Evolutionary conservation across 1,140 invertebrate genomes (phyloP).

Genomic region (Linepithema humile): DNA sequence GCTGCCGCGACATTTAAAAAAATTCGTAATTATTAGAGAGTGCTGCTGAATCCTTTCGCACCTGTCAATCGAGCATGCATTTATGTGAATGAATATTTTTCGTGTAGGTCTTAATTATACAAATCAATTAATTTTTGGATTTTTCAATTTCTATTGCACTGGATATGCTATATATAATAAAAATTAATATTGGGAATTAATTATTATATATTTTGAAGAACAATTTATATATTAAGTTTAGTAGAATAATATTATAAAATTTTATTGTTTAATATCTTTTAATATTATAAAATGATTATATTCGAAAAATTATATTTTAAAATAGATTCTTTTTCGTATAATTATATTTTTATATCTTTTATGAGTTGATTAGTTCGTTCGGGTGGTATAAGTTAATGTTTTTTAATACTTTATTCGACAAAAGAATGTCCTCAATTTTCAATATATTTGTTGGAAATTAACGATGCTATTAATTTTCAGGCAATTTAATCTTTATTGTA

Average conservation of each 20-base stretch:
- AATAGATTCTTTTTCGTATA: not conserved
- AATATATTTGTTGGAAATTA: not conserved
- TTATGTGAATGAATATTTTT: not conserved
- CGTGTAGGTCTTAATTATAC: not conserved
- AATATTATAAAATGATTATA: too few species aligned
- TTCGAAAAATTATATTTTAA: not conserved
- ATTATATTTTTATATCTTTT: not conserved
- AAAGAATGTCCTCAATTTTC: not conserved
- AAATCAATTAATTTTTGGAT: not conserved
- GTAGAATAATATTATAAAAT: not conserved
- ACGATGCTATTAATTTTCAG: too few species aligned
- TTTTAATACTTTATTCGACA: not conserved
- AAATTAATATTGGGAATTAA: not conserved
- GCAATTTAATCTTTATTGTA: too few species aligned
- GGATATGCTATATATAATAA: too few species aligned
- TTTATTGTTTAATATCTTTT: not conserved
- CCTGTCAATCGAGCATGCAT: not conserved
- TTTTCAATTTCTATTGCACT: not conserved
- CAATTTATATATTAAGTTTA: too few species aligned
- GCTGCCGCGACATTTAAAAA: not conserved
- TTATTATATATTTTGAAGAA: not conserved
- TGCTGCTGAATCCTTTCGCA: not conserved
- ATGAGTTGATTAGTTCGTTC: not conserved
- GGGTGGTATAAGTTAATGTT: not conserved
- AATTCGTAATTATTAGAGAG: not conserved